Evolutionary conservation across 2,888 invertebrate species (phyloP), one percentile per base, ranked within the genome.

Genomic region (Drosophila parthenogenetica): DNA sequence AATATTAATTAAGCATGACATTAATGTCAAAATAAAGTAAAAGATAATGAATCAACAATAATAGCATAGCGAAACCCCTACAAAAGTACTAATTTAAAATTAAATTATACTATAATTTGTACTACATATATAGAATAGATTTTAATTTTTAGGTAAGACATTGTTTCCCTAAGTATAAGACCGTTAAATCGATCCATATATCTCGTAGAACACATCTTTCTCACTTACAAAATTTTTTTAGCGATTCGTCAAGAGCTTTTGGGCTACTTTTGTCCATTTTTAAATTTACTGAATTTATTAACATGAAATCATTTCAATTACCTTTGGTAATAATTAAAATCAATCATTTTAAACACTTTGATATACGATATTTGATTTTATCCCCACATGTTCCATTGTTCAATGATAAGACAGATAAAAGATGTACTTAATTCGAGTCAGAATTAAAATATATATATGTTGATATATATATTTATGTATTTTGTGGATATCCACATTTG

Each of bases 1-100:
- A 68, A 42, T 74, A 77, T 35, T 19, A 39, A 63, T 50, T 74
- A 72, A 74, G 72, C 50, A 59, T 67, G 54, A 57, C 55, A 40
- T 74, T 69, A 60, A 70, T 54, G 60, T 57, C 16, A 55, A 48
- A 45, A 39, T n/a, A 17, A 25, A 29, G 29, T 29, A 8, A 35
- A 35, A 3, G 35, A 35, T 13, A 35, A 35, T 11, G 3, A 35
- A 13, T 13, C 25, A 42, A 39, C 25, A 63, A 76, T 61, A 70
- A 55, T 61, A 58, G 69, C 59, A 64, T 59, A 49, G 49, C 39
- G 19, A 29, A 49, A 16, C 3, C 11, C 35, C 32, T 35, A 17
- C 14, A 49, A 49, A 54, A 43, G 43, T 49, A 64, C 2, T 8
- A 29, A 29, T 29, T 29, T 29, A 29, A 29, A 29, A 29, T 29